Evolutionary conservation across 1,140 invertebrate species (phyloP).

Genomic region (Drosophila paulistorum): DNA sequence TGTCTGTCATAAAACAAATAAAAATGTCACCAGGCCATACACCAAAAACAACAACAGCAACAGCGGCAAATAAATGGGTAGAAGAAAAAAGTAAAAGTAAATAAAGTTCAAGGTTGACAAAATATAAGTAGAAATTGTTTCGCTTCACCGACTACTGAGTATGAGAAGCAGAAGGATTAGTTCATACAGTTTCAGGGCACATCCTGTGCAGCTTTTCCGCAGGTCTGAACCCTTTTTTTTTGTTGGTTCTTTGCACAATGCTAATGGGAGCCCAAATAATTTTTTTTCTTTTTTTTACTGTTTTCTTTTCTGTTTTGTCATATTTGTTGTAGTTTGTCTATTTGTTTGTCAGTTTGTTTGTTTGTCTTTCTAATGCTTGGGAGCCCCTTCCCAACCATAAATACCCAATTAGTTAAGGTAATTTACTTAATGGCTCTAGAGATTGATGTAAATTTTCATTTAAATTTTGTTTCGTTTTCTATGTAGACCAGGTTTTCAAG

Average conservation of each 20-base stretch:
- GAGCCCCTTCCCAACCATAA: slow-evolving; percentile 42
- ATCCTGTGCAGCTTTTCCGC: slow-evolving; percentile 77
- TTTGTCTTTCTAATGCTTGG: slow-evolving; percentile 43
- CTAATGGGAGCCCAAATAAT: slow-evolving; percentile 51
- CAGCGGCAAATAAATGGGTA: slow-evolving; percentile 3
- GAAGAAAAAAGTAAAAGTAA: slow-evolving; percentile 57
- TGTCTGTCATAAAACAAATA: slow-evolving; percentile 76
- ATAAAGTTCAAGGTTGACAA: slow-evolving; percentile 75
- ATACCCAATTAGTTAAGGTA: slow-evolving; percentile 75
- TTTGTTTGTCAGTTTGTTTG: slow-evolving; percentile 62
- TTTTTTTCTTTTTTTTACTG: slow-evolving; percentile 15
- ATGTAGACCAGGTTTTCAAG: slow-evolving; percentile 36
- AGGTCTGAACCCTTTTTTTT: slow-evolving; percentile 29
- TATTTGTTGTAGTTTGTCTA: slow-evolving; percentile 55
- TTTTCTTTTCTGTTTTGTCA: slow-evolving; percentile 63
- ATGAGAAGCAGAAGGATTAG: slow-evolving; percentile 49
- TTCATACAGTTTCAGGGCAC: slow-evolving; percentile 71
- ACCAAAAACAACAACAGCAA: slow-evolving; percentile 8
- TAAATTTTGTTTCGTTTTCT: background rate
- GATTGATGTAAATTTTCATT: slow-evolving; percentile 54
- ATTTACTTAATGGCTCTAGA: slow-evolving; percentile 65
- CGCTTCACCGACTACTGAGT: slow-evolving; percentile 39
- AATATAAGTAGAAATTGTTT: slow-evolving; percentile 33
- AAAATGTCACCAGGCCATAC: slow-evolving; percentile 73
- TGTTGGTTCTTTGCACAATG: slow-evolving; percentile 32